Evolutionary conservation across 2,113 vertebrate species (phyloP).

Genomic region (Aspiorhynchus laticeps): DNA sequence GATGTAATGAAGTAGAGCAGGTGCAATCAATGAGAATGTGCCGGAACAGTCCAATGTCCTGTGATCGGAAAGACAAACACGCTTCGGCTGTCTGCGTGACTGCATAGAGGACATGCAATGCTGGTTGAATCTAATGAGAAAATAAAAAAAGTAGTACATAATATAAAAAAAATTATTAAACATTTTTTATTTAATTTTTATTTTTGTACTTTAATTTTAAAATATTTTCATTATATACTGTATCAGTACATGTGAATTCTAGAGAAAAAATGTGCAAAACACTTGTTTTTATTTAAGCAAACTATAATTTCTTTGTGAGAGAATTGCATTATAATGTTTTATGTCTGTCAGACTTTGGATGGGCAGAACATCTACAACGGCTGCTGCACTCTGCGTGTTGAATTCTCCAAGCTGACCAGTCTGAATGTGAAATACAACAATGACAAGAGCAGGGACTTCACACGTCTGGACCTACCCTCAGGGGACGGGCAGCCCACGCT

Average conservation of each 20-base stretch:
- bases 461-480: slow-evolving; percentile 81
- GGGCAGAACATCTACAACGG: slow-evolving; percentile 80
- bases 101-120: not conserved
- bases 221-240: no score
- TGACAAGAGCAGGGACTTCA: slow-evolving; percentile 87
- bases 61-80: slow-evolving; percentile 24
- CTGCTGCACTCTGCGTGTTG: slow-evolving; percentile 82
- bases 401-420: slow-evolving; percentile 82
- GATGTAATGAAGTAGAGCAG: slow-evolving; percentile 26
- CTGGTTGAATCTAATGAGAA: not conserved
- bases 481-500: slow-evolving; percentile 71
- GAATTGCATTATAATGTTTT: not conserved
- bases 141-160: not conserved
- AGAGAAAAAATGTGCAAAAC: no score
- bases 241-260: no score
- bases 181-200: no score
- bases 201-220: no score
- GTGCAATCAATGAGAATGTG: slow-evolving; percentile 25
- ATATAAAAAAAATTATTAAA: no score
- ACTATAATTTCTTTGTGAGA: not conserved
- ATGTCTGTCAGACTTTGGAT: slow-evolving; percentile 76
- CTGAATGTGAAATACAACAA: slow-evolving; percentile 88
- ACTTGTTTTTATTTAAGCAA: not conserved
- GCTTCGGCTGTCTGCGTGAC: not conserved
- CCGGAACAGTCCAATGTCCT: not conserved